A percentile compares a stretch with the other conserved stretches of the same genome.
Conservation (phyloP, 37 sponge, comb jelly and placozoan genomes). For the Crambe crambe region DNA sequence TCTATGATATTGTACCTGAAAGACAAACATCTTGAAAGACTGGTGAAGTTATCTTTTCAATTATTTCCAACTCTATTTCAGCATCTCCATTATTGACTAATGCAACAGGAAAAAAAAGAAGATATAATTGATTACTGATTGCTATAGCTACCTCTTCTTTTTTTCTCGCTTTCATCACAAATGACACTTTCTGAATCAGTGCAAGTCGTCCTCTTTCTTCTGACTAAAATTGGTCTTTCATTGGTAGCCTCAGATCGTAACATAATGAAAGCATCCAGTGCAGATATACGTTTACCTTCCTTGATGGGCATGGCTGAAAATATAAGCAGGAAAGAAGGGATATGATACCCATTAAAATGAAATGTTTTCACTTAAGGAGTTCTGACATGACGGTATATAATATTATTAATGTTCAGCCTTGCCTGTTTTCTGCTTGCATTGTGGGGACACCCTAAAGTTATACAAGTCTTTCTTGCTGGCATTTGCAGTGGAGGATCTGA, state of each 20-base stretch:
- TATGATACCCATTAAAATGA: not conserved
- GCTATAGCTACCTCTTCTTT: not conserved
- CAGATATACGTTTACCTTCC: not conserved
- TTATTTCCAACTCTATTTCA: not conserved
- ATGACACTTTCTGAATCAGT: too few species aligned
- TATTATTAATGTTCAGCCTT: not conserved
- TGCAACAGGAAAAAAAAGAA: not conserved
- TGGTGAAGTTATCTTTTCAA: constrained; percentile 7
- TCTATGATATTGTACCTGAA: constrained; percentile 2
- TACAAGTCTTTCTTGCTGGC: not conserved
- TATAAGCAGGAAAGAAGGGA: not conserved
- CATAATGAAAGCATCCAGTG: constrained; percentile 50
- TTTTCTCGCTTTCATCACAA: not conserved
- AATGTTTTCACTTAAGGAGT: not conserved
- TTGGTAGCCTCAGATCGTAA: constrained; percentile 19
- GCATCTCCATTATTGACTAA: not conserved
- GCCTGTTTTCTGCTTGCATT: not conserved
- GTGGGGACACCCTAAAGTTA: not conserved
- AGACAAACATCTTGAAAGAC: constrained; percentile 23
- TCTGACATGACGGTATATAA: not conserved
- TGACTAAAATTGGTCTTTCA: too few species aligned
- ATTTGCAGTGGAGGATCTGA: not conserved
- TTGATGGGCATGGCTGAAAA: too few species aligned
- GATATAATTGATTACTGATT: not conserved
- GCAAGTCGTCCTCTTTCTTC: too few species aligned